phyloP scores from a whole-genome alignment of 2,888 invertebrate genomes.

The Dryocosmus kuriphilus region DNA sequence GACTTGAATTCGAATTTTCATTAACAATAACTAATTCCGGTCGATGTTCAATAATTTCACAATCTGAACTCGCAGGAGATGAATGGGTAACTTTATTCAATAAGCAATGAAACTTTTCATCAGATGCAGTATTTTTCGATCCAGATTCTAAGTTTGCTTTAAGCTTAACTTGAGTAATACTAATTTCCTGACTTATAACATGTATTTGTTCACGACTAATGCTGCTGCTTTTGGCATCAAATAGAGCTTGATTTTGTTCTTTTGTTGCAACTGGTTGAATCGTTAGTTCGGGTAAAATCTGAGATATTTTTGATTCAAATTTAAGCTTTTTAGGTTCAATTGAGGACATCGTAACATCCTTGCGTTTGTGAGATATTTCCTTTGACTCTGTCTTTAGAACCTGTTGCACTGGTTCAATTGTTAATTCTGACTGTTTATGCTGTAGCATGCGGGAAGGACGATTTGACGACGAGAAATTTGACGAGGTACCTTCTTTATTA shows the following conservation, averaged over 20 bases:
- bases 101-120: conserved; percentile 69
- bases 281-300: conserved; percentile 73
- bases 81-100: conserved; percentile 60
- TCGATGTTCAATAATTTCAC: conserved; percentile 74
- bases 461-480: conserved; percentile 41
- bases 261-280: conserved; percentile 71
- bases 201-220: conserved; percentile 72
- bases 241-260: conserved; percentile 59
- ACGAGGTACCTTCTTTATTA: conserved; percentile 57
- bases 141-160: conserved; percentile 52
- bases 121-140: conserved; percentile 59
- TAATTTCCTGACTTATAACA: conserved; percentile 73
- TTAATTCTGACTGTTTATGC: conserved; percentile 65
- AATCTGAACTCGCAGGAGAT: conserved; percentile 69
- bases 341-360: conserved; percentile 70
- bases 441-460: conserved; percentile 57
- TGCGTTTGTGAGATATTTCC: conserved; percentile 67
- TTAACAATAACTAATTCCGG: conserved; percentile 76
- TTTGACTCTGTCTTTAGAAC: conserved; percentile 50
- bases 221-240: conserved; percentile 61
- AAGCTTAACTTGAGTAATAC: conserved; percentile 71
- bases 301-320: conserved; percentile 69
- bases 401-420: conserved; percentile 66
- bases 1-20: conserved; percentile 76
- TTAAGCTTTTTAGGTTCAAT: conserved; percentile 73